phyloP scores from a whole-genome alignment of 2,113 vertebrate genomes.

The Zosterops lateralis region DNA sequence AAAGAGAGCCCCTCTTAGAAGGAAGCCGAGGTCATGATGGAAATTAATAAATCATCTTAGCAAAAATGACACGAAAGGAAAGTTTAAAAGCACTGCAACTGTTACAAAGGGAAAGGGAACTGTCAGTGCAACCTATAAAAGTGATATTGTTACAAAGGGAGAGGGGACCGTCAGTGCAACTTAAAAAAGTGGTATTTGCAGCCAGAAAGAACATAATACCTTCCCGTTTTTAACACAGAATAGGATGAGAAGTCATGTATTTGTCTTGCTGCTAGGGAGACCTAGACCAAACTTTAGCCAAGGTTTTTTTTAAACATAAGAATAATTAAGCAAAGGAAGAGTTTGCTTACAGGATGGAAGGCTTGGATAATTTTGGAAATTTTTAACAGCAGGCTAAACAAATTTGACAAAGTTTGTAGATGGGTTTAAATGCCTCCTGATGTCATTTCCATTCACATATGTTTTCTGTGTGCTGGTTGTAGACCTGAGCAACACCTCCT shows the following conservation, averaged over 20 bases:
- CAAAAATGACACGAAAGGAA: not conserved
- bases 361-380: not conserved
- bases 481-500: not conserved
- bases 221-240: not conserved
- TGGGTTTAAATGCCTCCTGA: not conserved
- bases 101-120: rapidly evolving
- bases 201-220: not conserved
- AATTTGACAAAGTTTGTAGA: not conserved
- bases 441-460: not conserved
- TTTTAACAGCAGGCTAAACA: not conserved
- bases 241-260: not conserved
- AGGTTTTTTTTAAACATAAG: not conserved
- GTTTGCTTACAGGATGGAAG: not conserved
- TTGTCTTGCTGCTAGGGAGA: not conserved
- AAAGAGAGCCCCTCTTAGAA: not conserved
- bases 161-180: not conserved
- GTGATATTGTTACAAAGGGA: rapidly evolving
- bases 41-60: not conserved
- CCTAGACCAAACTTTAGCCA: not conserved
- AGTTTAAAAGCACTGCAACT: not conserved
- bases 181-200: not conserved
- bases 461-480: not conserved
- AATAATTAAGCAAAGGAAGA: not conserved
- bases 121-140: not conserved
- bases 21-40: rapidly evolving